A percentile compares a stretch with the other conserved stretches of the same genome.
Evolutionary conservation across 2,113 vertebrate genomes (phyloP).

Genomic region (Megaleporinus macrocephalus): DNA sequence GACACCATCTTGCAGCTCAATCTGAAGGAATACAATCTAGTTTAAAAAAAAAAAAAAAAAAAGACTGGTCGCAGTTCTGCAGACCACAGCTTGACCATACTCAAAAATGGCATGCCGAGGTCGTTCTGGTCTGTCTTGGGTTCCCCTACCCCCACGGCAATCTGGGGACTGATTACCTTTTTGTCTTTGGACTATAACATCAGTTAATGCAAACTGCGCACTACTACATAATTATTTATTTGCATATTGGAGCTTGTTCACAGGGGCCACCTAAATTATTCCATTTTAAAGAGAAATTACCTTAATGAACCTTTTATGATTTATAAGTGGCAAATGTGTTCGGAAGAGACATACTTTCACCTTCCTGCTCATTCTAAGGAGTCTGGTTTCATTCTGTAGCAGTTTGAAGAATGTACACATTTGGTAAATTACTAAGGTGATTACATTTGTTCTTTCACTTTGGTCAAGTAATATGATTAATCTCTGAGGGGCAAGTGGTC

Average conservation of each 20-base stretch:
- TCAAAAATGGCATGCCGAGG: neutral
- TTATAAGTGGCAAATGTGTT: neutral
- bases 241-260: conserved; percentile 45
- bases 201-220: conserved; percentile 39
- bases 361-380: neutral
- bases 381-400: conserved; percentile 11
- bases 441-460: conserved; percentile 3
- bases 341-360: neutral
- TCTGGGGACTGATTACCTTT: conserved; percentile 17
- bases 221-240: conserved; percentile 51
- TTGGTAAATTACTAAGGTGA: conserved; percentile 4
- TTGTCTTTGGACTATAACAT: conserved; percentile 24
- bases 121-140: neutral
- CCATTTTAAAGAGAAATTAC: conserved; percentile 49
- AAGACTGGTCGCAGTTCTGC: neutral
- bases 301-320: conserved; percentile 23
- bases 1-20: conserved; percentile 82
- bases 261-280: conserved; percentile 46
- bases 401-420: conserved; percentile 13
- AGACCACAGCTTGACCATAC: conserved; percentile 1
- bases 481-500: neutral
- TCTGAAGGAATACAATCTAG: conserved; percentile 81
- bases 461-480: conserved; percentile 2
- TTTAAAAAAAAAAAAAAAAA: conserved; percentile 71
- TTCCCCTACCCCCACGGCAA: neutral